Conservation (phyloP, 2,113 vertebrate genomes). For the Sula dactylatra region DNA sequence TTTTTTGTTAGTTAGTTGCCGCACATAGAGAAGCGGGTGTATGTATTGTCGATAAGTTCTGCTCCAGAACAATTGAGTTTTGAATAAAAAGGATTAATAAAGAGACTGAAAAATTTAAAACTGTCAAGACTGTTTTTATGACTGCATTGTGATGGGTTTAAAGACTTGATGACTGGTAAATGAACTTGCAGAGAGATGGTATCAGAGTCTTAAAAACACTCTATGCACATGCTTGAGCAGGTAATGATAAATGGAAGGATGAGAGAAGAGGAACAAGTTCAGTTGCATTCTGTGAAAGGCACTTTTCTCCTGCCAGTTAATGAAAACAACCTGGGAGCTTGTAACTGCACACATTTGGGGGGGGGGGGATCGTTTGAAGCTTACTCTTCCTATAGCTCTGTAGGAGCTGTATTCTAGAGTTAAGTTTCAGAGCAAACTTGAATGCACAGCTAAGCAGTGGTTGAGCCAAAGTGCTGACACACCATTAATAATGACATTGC, state of each 20-base stretch:
- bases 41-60: neutral
- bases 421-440: neutral
- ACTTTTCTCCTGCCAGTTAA: neutral
- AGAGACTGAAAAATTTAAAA: neutral
- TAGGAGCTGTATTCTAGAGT: neutral
- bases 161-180: neutral
- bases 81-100: neutral
- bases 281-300: neutral
- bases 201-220: neutral
- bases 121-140: neutral
- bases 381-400: neutral
- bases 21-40: neutral
- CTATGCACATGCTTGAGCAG: neutral
- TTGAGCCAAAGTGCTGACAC: neutral
- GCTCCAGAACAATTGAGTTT: neutral
- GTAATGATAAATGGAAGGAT: neutral
- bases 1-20: neutral
- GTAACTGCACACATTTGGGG: neutral
- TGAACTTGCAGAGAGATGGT: neutral
- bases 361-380: rapidly evolving
- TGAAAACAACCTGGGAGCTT: neutral
- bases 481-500: neutral
- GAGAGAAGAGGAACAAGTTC: neutral
- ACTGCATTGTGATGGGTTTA: neutral
- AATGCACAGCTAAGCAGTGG: neutral